A percentile compares a stretch with the other conserved stretches of the same genome.
Evolutionary conservation across 2,888 invertebrate species (phyloP).

Genomic region (Conistra vaccinii): DNA sequence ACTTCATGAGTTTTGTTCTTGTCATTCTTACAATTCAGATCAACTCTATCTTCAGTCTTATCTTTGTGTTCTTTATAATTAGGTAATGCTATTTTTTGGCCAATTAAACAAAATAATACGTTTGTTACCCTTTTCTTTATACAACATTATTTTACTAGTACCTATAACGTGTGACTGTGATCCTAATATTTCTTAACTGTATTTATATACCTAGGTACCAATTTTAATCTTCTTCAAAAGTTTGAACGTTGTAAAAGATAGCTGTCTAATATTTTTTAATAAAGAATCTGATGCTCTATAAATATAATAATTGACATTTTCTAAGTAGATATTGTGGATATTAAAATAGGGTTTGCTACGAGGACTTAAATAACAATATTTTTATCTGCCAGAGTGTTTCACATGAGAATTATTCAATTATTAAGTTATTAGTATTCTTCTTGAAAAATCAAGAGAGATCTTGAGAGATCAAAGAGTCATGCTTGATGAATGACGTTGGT

Average conservation of each 20-base stretch:
- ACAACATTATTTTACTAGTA: too few species aligned
- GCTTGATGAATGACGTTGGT: neutral
- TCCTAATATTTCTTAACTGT: neutral
- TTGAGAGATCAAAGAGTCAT: neutral
- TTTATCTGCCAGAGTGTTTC: neutral
- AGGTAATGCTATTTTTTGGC: too few species aligned
- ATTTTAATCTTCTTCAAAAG: neutral
- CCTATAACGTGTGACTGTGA: too few species aligned
- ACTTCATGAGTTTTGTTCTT: neutral
- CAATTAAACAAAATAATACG: too few species aligned
- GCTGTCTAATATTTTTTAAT: neutral
- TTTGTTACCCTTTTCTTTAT: too few species aligned
- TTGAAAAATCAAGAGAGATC: neutral
- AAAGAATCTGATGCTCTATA: neutral
- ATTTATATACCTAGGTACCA: neutral
- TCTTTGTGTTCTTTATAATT: neutral
- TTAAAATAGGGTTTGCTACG: conserved; percentile 13
- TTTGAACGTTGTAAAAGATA: neutral
- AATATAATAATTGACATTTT: neutral
- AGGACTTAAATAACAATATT: neutral
- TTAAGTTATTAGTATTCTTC: neutral
- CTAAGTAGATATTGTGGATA: neutral
- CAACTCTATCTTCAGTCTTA: neutral
- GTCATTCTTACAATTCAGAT: neutral
- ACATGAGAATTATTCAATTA: neutral